Base-by-base conservation (phyloP, 2,888 invertebrate genomes). In the Cetonia aurata region DNA sequence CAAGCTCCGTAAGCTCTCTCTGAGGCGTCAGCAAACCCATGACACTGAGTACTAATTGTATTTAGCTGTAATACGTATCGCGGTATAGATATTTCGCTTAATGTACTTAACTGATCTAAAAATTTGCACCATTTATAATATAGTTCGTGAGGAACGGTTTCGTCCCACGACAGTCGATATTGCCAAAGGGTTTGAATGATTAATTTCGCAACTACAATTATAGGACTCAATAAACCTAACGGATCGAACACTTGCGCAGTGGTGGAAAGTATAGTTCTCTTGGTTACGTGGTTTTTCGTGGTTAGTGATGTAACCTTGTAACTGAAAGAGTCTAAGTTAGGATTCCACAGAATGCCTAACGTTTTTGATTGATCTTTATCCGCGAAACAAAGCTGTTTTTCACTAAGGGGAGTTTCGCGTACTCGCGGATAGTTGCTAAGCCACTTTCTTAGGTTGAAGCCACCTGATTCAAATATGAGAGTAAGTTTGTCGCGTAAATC, bases 1-100 rank as follows among this genome's bases (percentile, higher is more conserved):
- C 66, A 66, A n/a, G 66, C 66, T 8, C 66, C 66, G 13, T 52
- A 66, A 1, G 62, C 62, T 6, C n/a, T 62, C 44, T 62, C 62
- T 10, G 46, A 46, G 6, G 62, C 8, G 25, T 44, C 62, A 62
- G 46, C n/a, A 44, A 62, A 62, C 15, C 46, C 48, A 25, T 62
- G 62, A 19, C 44, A 44, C 42, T 62, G 44, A n/a, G 25, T 50
- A 6, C 6, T 33, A 6, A 6, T 33, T 6, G 33, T 6, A 33
- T 33, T 33, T 6, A 3, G 33, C 4, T 3, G 3, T 33, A 33
- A 33, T 6, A 6, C 33, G 33, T 33, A 33, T 6, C 33, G 33
- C 6, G 33, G 33, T 3, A 33, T 6, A 6, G 33, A 6, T 6
- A 33, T 33, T n/a, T n/a, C n/a, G 6, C 4, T 33, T 6, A 6